Conservation (phyloP, 2,888 invertebrate genomes). For the Xanthorhoe designata region DNA sequence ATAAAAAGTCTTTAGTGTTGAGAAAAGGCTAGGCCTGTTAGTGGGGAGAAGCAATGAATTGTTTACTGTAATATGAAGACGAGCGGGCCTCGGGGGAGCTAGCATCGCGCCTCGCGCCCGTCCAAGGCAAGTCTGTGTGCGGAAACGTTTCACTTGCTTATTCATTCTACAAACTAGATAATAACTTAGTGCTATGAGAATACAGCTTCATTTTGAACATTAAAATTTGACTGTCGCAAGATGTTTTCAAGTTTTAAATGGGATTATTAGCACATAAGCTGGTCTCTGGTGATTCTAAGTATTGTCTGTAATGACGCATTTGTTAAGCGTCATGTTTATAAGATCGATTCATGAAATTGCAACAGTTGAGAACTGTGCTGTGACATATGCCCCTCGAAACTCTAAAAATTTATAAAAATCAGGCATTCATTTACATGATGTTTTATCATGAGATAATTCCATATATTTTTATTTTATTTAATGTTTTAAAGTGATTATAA, state of each 20-base stretch:
- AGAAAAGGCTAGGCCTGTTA: conserved; percentile 32
- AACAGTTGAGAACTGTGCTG: background rate
- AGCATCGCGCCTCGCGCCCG: conserved; percentile 78
- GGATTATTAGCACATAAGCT: background rate
- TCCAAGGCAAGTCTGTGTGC: conserved; percentile 81
- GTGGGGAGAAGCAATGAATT: conserved; percentile 37
- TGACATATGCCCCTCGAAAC: background rate
- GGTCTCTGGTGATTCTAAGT: background rate
- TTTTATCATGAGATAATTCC: background rate
- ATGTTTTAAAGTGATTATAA: background rate
- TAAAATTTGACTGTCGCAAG: background rate
- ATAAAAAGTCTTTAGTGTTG: conserved; percentile 12
- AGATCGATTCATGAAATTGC: background rate
- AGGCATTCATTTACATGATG: background rate
- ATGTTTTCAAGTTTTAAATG: background rate
- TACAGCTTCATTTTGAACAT: conserved; percentile 4
- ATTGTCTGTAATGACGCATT: background rate
- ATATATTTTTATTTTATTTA: background rate
- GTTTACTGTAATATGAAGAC: conserved; percentile 77
- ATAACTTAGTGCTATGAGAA: background rate
- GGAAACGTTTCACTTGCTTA: conserved; percentile 64
- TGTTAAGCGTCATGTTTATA: background rate
- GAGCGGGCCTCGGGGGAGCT: conserved; percentile 75
- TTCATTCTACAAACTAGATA: conserved; percentile 37
- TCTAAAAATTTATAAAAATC: background rate